phyloP scores from a whole-genome alignment of 2,113 vertebrate species.

The Urocynchramus pylzowi region DNA sequence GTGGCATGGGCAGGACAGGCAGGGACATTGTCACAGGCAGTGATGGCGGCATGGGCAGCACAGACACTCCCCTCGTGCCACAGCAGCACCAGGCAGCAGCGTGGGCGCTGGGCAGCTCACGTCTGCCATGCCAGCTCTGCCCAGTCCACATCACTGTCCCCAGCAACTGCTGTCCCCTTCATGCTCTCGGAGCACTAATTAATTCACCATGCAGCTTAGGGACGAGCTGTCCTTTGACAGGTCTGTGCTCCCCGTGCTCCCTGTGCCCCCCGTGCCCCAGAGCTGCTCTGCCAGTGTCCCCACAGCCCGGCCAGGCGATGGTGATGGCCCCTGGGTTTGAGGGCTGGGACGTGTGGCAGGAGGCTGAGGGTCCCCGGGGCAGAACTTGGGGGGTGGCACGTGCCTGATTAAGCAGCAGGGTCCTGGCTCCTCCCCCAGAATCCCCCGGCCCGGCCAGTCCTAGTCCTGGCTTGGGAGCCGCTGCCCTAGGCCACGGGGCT shows the following conservation, averaged over 20 bases:
- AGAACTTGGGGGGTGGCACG: accelerated
- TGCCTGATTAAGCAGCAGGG: background rate
- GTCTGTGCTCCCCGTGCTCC: background rate
- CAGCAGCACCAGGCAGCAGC: background rate
- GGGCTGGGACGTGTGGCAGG: accelerated
- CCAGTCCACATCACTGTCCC: background rate
- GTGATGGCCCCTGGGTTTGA: background rate
- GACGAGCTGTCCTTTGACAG: background rate
- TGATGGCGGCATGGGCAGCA: background rate
- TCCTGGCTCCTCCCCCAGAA: background rate
- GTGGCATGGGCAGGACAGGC: background rate
- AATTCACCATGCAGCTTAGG: background rate
- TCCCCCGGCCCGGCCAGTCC: background rate
- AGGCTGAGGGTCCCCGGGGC: background rate
- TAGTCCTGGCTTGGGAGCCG: accelerated
- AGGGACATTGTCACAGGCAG: background rate
- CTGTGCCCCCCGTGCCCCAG: background rate
- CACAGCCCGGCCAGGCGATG: accelerated
- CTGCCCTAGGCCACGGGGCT: accelerated
- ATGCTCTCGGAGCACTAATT: background rate
- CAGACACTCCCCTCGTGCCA: background rate
- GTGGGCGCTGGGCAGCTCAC: background rate
- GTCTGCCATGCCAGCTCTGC: background rate
- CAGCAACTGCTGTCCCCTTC: background rate
- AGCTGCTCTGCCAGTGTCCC: background rate